Percentiles rank a stretch among this genome's conserved stretches.
Evolutionary conservation across 2,113 vertebrate species (phyloP).

Genomic region (Hiodon tergisus): DNA sequence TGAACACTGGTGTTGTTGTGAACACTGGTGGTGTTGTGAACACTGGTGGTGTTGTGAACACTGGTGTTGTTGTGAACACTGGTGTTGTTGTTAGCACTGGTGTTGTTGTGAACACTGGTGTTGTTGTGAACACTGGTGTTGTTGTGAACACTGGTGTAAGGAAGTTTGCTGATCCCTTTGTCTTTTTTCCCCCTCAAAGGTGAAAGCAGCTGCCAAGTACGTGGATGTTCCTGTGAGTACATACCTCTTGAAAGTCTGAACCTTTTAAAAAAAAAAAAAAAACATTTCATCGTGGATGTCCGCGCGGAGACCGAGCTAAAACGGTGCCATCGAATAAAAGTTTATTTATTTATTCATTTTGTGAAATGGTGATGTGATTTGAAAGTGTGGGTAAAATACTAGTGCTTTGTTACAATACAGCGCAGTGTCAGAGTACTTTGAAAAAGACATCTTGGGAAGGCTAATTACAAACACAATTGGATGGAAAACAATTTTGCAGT

Average conservation of each 20-base stretch:
- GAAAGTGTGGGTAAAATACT: constrained; percentile 17
- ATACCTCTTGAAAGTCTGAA: constrained; percentile 12
- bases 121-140: no score
- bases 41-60: no score
- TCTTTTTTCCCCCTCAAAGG: constrained; percentile 63
- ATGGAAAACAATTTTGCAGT: constrained; percentile 29
- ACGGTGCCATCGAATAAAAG: not conserved
- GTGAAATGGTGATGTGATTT: constrained; percentile 12
- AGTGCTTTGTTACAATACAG: constrained; percentile 15
- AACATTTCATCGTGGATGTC: not conserved
- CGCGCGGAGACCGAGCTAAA: not conserved
- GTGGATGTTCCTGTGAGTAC: constrained; percentile 92
- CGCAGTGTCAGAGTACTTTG: constrained; percentile 25
- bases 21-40: no score
- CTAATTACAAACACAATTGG: constrained; percentile 41
- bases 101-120: no score
- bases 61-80: no score
- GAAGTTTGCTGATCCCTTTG: constrained; percentile 18
- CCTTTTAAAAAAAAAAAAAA: constrained; percentile 12
- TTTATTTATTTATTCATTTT: constrained; percentile 22
- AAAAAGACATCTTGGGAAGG: constrained; percentile 25
- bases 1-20: no score
- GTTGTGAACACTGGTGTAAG: no score
- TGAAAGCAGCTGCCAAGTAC: constrained; percentile 94
- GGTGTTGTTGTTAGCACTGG: no score